Conservation (phyloP, 2,888 invertebrate species). For the Entomobrya multifasciata region DNA sequence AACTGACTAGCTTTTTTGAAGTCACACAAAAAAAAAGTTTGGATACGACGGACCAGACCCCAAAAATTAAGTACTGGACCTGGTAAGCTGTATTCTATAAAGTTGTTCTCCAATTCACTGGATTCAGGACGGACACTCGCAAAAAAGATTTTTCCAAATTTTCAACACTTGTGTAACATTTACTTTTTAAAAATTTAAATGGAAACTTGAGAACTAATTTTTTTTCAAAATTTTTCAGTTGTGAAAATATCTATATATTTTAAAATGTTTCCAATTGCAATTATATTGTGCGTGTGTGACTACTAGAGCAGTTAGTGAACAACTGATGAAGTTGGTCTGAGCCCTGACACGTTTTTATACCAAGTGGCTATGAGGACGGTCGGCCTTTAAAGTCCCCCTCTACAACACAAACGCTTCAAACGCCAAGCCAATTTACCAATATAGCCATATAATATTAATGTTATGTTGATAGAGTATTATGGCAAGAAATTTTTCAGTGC, state of each 20-base stretch:
- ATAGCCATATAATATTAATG: too few species aligned
- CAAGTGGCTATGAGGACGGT: slow-evolving; percentile 73
- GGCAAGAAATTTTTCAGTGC: slow-evolving; percentile 13
- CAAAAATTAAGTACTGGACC: too few species aligned
- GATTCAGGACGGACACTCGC: neutral
- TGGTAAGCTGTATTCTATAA: too few species aligned
- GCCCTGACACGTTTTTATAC: slow-evolving; percentile 76
- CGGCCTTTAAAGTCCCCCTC: slow-evolving; percentile 25
- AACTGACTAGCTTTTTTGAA: slow-evolving; percentile 22
- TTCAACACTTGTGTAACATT: neutral
- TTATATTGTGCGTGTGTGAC: slow-evolving; percentile 36
- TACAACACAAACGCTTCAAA: neutral
- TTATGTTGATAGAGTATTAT: neutral
- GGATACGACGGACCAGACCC: neutral
- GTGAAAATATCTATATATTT: neutral
- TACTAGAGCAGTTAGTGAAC: slow-evolving; percentile 72
- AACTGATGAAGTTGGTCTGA: slow-evolving; percentile 75
- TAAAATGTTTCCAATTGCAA: neutral
- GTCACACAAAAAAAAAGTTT: neutral
- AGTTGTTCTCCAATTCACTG: too few species aligned
- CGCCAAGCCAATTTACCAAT: neutral
- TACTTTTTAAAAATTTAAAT: neutral
- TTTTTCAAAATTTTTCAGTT: neutral
- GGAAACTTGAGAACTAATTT: neutral
- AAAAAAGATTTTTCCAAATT: neutral